Base-by-base conservation (phyloP, 2,888 invertebrate species). In the Stegophylla sp. region DNA sequence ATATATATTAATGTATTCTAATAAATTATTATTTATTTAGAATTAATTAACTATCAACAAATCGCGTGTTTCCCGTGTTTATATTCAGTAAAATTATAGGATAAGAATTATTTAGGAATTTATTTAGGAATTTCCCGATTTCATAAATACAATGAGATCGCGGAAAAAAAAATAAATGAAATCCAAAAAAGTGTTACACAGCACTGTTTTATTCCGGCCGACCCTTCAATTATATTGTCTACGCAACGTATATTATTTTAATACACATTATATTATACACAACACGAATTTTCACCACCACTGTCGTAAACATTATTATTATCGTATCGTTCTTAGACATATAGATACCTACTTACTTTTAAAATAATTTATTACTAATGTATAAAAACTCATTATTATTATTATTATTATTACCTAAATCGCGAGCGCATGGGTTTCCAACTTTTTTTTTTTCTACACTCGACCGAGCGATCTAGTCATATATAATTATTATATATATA, bases 401-500 rank as follows among this genome's bases (percentile, higher is more conserved):
- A 34, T 34, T 53, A 51, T 28, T 34, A n/a, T 41, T 59, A 59
- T 59, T 23, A 23, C 26, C 15, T 17, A 4, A 12, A 17, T 17
- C 28, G 9, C 1, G 53, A 69, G 7, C 48, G 63, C 72, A 73
- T 45, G 26, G 61, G 48, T 48, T 61, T 74, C 48, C 15, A 10
- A 63, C 15, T 34, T 77, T 45, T 5, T 59, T 77, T 59, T 66
- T 13, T 51, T n/a, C n/a, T n/a, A n/a, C n/a, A 61, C 45, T 64
- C 12, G 43, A 59, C 61, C 79, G 51, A 48, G 67, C 45, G 69
- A 71, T 79, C 79, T 79, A 79, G 79, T 79, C 79, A 79, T 71
- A 69, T n/a, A n/a, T n/a, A n/a, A n/a, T 79, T 63, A 34, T 34
- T 5, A 34, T 34, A 34, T 34, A 34, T n/a, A n/a, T n/a, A n/a